These are phyloP conservation scores for Eclectus roratus DNA, from an alignment of 2,113 vertebrate species.

Conservation along the genomic window DNA sequence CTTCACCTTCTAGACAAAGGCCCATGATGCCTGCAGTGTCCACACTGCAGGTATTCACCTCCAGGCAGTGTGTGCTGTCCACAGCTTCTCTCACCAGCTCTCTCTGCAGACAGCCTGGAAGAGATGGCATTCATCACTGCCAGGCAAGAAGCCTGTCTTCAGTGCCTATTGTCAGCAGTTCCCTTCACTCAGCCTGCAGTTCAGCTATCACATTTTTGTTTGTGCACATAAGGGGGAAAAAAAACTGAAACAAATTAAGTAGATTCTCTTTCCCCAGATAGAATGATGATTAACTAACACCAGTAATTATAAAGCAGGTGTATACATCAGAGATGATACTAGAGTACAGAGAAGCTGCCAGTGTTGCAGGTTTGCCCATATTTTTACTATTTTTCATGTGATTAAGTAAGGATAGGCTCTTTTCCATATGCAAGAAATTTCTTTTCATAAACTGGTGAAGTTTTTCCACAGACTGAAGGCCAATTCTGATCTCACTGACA, in stretches of 20 bases:
- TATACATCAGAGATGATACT: neutral
- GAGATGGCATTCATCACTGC: neutral
- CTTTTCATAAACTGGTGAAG: neutral
- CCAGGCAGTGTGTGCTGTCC: neutral
- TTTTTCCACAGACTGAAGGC: conserved; percentile 43
- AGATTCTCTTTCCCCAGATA: neutral
- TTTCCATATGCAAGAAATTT: neutral
- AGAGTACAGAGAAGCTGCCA: neutral
- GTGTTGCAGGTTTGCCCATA: neutral
- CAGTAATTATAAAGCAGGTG: conserved; percentile 10
- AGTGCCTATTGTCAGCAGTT: neutral
- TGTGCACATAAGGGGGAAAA: neutral
- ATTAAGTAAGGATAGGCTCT: conserved; percentile 19
- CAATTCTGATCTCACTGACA: conserved; percentile 62
- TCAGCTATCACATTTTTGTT: neutral
- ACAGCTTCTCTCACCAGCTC: neutral
- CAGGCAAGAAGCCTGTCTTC: rapidly evolving
- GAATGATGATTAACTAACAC: neutral
- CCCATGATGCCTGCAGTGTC: neutral
- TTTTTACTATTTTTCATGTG: conserved; percentile 25
- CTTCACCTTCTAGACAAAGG: neutral
- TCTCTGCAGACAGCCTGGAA: neutral
- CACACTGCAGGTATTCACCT: neutral
- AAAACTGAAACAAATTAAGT: neutral
- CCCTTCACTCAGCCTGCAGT: neutral